Evolutionary conservation across 2,888 invertebrate species (phyloP).

Genomic region (Netelia melanura): DNA sequence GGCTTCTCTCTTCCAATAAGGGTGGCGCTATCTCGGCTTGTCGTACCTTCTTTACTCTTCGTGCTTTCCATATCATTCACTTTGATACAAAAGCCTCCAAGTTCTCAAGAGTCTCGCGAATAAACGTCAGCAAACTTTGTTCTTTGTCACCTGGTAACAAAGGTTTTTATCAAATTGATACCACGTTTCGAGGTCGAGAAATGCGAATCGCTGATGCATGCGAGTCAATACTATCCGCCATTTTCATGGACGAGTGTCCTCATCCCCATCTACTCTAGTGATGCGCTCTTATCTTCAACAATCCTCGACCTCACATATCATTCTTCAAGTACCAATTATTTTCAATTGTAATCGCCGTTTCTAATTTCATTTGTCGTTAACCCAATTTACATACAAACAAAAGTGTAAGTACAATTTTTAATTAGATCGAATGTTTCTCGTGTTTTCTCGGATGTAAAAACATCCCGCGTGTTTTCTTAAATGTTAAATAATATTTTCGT

Average conservation of each 20-base stretch:
- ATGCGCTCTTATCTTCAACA: too few relatives aligned
- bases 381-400: too few relatives aligned
- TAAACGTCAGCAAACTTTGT: conserved; percentile 24
- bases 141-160: conserved; percentile 21
- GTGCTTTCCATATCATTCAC: conserved; percentile 41
- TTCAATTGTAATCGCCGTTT: too few relatives aligned
- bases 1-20: conserved; percentile 4
- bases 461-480: too few relatives aligned
- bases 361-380: too few relatives aligned
- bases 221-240: not conserved
- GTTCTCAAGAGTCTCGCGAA: not conserved
- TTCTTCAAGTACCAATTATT: too few relatives aligned
- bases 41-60: conserved; percentile 1
- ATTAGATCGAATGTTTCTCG: not conserved
- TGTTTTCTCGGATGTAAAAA: too few relatives aligned
- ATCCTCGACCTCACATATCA: too few relatives aligned
- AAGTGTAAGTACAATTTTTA: not conserved
- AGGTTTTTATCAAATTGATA: conserved; percentile 15
- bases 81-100: conserved; percentile 29
- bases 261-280: not conserved
- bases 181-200: not conserved
- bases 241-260: not conserved
- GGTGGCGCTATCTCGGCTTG: conserved; percentile 4
- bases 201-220: not conserved
- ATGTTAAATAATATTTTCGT: not conserved